phyloP scores from a whole-genome alignment of 2,797 vertebrate genomes.

The Phrynocephalus vlangalii region DNA sequence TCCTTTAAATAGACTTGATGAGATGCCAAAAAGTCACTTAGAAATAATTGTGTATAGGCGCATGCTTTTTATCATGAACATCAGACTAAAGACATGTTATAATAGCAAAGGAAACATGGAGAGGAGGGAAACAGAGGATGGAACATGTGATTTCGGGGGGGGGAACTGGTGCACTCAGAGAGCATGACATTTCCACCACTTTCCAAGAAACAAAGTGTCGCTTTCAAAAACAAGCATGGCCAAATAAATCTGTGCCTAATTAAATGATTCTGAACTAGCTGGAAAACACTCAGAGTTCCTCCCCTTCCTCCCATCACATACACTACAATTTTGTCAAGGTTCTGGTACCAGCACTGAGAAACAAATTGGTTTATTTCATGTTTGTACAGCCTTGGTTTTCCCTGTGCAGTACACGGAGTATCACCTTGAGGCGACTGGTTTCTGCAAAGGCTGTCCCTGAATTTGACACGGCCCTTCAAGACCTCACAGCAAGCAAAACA shows the following conservation, averaged over 20 bases:
- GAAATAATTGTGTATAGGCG: not conserved
- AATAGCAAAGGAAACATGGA: conserved; percentile 37
- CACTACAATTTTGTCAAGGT: conserved; percentile 44
- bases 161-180: not conserved
- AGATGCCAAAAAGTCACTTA: conserved; percentile 31
- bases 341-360: conserved; percentile 41
- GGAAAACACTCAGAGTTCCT: not conserved
- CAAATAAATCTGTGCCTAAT: conserved; percentile 62
- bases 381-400: not conserved
- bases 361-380: conserved; percentile 52
- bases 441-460: conserved; percentile 45
- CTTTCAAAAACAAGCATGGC: conserved; percentile 66
- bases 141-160: conserved; percentile 30
- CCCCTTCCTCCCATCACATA: not conserved
- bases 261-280: conserved; percentile 55
- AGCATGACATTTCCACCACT: conserved; percentile 66
- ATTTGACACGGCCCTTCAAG: conserved; percentile 51
- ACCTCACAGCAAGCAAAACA: conserved; percentile 62
- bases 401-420: conserved; percentile 35
- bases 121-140: conserved; percentile 50
- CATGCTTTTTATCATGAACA: conserved; percentile 27
- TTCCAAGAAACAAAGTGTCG: conserved; percentile 69
- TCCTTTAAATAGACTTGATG: not conserved
- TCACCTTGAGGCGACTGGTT: conserved; percentile 40
- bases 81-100: conserved; percentile 18